Evolutionary conservation across 2,797 vertebrate species (phyloP).

Genomic region (Brotula barbata): DNA sequence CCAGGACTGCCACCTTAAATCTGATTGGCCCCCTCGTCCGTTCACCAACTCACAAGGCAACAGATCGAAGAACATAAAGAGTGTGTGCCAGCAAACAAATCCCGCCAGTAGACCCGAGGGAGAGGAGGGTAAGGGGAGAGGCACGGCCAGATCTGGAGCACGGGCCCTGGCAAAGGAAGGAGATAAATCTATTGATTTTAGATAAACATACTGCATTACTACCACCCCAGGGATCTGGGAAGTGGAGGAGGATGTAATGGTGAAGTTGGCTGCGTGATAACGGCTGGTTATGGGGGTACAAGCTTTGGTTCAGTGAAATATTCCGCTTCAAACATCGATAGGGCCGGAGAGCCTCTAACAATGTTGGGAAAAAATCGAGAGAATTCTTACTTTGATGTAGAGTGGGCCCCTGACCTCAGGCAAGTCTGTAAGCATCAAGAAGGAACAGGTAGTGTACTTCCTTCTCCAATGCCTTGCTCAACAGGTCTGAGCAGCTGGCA

Average conservation of each 20-base stretch:
- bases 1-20: conserved; percentile 54
- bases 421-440: background rate
- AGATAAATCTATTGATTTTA: conserved; percentile 80
- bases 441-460: background rate
- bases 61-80: conserved; percentile 78
- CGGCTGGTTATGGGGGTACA: conserved; percentile 41
- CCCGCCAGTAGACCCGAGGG: conserved; percentile 61
- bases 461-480: conserved; percentile 12
- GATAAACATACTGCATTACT: conserved; percentile 75
- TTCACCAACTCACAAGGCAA: conserved; percentile 59
- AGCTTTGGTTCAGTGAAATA: conserved; percentile 16
- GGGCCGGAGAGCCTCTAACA: background rate
- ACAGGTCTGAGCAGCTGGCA: conserved; percentile 20
- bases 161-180: conserved; percentile 55
- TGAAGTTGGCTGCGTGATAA: conserved; percentile 27
- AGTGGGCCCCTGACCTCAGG: background rate
- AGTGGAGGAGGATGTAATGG: conserved; percentile 36
- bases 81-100: conserved; percentile 68
- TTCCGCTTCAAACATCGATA: background rate
- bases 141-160: conserved; percentile 18
- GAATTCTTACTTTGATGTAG: background rate
- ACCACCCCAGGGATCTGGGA: conserved; percentile 50
- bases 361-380: background rate
- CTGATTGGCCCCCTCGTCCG: conserved; percentile 57
- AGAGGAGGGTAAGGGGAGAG: conserved; percentile 52